Base-by-base conservation (phyloP, 1,140 invertebrate genomes). In the Planococcus citri region DNA sequence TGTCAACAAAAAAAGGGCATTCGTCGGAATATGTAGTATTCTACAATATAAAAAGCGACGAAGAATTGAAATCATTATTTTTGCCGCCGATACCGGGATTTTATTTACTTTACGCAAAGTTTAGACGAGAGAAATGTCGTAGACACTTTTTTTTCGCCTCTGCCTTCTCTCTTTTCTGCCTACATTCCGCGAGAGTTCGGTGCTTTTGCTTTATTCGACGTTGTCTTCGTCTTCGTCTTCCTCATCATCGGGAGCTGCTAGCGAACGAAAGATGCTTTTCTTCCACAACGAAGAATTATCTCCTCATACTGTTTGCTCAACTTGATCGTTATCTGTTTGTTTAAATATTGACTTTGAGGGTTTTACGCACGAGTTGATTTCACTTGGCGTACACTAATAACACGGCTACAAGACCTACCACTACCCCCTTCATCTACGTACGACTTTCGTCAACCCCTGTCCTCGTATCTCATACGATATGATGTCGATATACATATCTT, bases 311-410 rank as follows among this genome's bases (percentile, higher is more conserved):
- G n/a, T 51, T 51, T 51, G 41, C 41, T 51, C 41, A 20, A 51
- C 41, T 51, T 51, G 41, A 51, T 51, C 41, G 41, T 51, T 51
- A 51, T 51, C 41, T 51, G 41, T 51, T 51, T 51, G 41, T 51
- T 51, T 51, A 51, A 51, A 51, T 51, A 51, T 51, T 51, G 41
- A 51, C 41, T 51, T 51, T 51, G 41, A 51, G 41, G 41, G 41
- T 17, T 51, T 51, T 20, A 51, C 41, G 41, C 41, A 51, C 41
- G 41, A 51, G 41, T 51, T 51, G 12, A 51, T 51, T 51, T 51
- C 41, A 51, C 41, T 9, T 51, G 6, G 41, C n/a, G 41, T 51
- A 51, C 17, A 51, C 4, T 51, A 51, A 51, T 51, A 51, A 51
- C 41, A 51, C 41, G 41, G 17, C 10, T 51, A 51, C 41, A 51